Evolutionary conservation across 2,113 vertebrate genomes (phyloP).

Genomic region (Microcebus tavaratra): DNA sequence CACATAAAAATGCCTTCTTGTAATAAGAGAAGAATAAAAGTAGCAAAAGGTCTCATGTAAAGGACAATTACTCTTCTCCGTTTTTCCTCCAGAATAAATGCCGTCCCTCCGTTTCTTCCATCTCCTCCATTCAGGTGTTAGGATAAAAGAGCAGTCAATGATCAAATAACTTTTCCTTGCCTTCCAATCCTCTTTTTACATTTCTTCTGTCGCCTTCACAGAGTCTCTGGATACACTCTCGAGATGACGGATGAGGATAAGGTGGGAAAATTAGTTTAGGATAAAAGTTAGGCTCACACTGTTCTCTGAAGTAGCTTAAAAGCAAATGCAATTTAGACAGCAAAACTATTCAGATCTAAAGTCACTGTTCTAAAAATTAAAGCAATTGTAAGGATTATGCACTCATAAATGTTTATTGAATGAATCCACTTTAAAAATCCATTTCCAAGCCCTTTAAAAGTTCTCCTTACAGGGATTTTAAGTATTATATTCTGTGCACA

Average conservation of each 20-base stretch:
- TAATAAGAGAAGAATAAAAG: conserved; percentile 33
- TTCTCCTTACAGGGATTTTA: neutral
- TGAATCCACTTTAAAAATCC: conserved; percentile 1
- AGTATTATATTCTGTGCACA: neutral
- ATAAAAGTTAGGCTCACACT: neutral
- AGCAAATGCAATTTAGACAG: neutral
- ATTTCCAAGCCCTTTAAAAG: neutral
- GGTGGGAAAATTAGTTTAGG: neutral
- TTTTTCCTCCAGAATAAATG: neutral
- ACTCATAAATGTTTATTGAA: neutral
- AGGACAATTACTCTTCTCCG: conserved; percentile 28
- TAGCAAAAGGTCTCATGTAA: neutral
- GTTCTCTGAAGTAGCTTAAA: neutral
- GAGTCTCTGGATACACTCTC: neutral
- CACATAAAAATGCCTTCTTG: conserved; percentile 41
- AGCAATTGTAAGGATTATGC: neutral
- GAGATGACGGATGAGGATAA: neutral
- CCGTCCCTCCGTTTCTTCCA: neutral
- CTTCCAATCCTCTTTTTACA: neutral
- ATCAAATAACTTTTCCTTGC: neutral
- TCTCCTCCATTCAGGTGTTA: neutral
- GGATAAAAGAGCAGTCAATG: neutral
- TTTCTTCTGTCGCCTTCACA: neutral
- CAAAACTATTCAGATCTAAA: neutral
- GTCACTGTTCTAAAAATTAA: neutral